Conservation (phyloP, 1,140 invertebrate genomes). For the Contarinia nasturtii region DNA sequence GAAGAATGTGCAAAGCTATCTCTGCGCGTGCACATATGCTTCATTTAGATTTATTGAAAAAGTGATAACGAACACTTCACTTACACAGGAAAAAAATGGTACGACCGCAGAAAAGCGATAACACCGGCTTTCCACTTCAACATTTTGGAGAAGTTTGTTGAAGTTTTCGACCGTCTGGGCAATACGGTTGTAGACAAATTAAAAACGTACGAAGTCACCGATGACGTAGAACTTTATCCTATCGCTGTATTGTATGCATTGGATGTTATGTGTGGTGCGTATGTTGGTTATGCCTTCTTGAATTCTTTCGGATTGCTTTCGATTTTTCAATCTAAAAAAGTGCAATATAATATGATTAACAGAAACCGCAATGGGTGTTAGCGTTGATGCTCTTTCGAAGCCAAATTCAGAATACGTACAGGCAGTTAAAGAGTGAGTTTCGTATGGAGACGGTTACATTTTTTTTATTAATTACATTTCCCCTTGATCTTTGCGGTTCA, state of each 20-base stretch:
- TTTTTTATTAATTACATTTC: too few relatives aligned
- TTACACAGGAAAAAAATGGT: conserved; percentile 47
- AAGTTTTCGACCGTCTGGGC: conserved; percentile 48
- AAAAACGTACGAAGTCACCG: conserved; percentile 26
- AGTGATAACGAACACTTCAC: too few relatives aligned
- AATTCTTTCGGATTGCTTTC: too few relatives aligned
- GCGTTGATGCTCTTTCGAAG: conserved; percentile 50
- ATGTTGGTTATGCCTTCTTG: too few relatives aligned
- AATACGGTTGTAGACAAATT: conserved; percentile 35
- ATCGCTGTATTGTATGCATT: conserved; percentile 20
- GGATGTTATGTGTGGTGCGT: conserved; percentile 1
- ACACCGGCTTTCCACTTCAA: conserved; percentile 76
- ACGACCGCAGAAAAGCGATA: conserved; percentile 45
- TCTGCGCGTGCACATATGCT: too few relatives aligned
- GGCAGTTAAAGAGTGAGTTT: conserved; percentile 41
- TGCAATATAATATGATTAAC: conserved; percentile 6
- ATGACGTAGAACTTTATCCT: conserved; percentile 35
- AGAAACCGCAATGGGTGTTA: conserved; percentile 74
- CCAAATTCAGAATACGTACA: conserved; percentile 50
- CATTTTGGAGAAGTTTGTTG: conserved; percentile 56
- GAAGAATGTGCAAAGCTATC: too few relatives aligned
- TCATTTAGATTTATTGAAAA: too few relatives aligned
- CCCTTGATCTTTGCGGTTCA: too few relatives aligned
- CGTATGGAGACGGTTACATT: conserved; percentile 2
- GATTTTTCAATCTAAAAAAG: too few relatives aligned